phyloP scores from a whole-genome alignment of 2,888 invertebrate genomes.

The Eristalis pertinax region DNA sequence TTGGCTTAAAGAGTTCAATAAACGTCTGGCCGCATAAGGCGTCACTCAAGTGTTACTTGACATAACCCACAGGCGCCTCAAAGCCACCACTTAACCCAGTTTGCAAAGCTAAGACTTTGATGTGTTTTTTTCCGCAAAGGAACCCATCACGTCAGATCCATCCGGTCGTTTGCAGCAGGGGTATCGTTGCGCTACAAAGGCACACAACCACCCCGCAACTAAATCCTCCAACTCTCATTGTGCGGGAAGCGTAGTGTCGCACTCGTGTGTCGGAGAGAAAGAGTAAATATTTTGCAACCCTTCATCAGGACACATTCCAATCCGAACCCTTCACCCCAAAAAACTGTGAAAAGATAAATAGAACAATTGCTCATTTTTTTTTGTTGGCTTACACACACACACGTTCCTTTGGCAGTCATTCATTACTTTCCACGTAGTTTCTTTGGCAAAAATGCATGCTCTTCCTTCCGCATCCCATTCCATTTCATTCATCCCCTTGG shows the following conservation, averaged over 20 bases:
- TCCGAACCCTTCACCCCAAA: constrained; percentile 12
- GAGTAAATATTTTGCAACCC: background rate
- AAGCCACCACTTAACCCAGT: background rate
- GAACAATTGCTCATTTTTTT: constrained; percentile 50
- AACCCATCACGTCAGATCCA: background rate
- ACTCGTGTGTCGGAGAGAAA: background rate
- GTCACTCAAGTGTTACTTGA: background rate
- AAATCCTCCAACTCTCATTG: background rate
- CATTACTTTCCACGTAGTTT: background rate
- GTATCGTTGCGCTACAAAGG: background rate
- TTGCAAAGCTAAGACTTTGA: background rate
- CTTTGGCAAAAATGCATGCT: constrained; percentile 32
- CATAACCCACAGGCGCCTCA: background rate
- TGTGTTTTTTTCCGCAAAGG: background rate
- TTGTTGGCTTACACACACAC: constrained; percentile 6
- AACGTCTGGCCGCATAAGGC: background rate
- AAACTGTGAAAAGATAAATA: constrained; percentile 36
- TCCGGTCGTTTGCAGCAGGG: background rate
- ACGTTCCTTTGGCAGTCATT: background rate
- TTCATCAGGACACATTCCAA: background rate
- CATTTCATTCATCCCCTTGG: background rate
- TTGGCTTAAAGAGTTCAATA: background rate
- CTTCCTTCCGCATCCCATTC: background rate
- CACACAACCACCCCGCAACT: background rate
- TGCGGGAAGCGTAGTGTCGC: background rate